Evolutionary conservation across 2,888 invertebrate species (phyloP), one percentile per base, ranked within the genome.

Genomic region (Drosophila atroscutellata): DNA sequence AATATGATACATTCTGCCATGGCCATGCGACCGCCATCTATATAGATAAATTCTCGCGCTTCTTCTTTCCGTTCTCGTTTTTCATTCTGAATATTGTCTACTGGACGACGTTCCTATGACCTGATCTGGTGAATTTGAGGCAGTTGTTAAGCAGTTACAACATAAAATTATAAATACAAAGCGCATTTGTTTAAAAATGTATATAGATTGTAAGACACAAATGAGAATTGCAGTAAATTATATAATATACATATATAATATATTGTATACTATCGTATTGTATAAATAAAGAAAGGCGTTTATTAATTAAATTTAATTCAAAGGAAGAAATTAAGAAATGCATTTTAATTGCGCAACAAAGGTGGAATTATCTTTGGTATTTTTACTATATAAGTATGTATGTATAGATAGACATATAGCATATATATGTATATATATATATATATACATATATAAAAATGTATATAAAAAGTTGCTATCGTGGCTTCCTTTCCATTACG

Each of bases 21-120:
- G 97, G 96, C 60, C 94, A 95, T 67, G 95, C 95, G 92, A 95
- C 96, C 66, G 97, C 97, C 18, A 94, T 97, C 74, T 97, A 96
- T 93, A 97, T 98, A 86, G 98, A 98, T 93, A 96, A 96, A 90
- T 95, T 97, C 92, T 97, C 97, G 55, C 94, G 97, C 88, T 96
- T 97, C 93, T 97, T 97, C 94, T 98, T 98, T 84, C 98, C 98
- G 1, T 97, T 97, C 92, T 97, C 97, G 5, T 98, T 98, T 94
- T 95, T 97, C 87, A 96, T 97, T 90, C 94, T 98, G n/a, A 98
- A 98, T 92, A 95, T 97, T 77, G 96, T 97, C 18, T 98, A 98
- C 92, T 98, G 98, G 98, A 96, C 96, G 84, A 97, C 97, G 72
- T 97, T 97, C 93, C 94, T 96, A 58, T 94, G 92, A 93, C 76